These are phyloP conservation scores for Phyllopteryx taeniolatus DNA, from an alignment of 2,113 vertebrate genomes.

Conservation along the genomic window DNA sequence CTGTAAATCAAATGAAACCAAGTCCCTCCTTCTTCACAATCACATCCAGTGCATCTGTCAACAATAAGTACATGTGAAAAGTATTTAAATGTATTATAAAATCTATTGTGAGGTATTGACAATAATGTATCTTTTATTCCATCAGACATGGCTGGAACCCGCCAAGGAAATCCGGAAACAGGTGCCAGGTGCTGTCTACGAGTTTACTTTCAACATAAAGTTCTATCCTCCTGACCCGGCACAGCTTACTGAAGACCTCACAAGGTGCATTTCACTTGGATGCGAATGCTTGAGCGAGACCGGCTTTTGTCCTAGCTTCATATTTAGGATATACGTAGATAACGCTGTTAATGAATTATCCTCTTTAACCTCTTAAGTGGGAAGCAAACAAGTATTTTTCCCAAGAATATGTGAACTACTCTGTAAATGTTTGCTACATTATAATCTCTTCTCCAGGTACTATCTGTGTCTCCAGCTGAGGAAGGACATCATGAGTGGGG, in stretches of 20 bases:
- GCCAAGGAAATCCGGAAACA: slow-evolving; percentile 94
- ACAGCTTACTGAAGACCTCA: slow-evolving; percentile 91
- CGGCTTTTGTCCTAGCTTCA: background rate
- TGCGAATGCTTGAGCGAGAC: background rate
- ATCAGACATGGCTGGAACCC: slow-evolving; percentile 89
- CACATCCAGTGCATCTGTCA: too few species aligned
- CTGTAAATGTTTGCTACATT: background rate
- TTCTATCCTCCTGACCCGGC: slow-evolving; percentile 97
- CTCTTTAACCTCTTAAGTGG: background rate
- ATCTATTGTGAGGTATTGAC: background rate
- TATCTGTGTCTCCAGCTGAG: slow-evolving; percentile 93
- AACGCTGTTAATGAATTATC: background rate
- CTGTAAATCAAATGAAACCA: too few species aligned
- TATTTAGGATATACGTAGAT: background rate
- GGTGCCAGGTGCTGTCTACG: slow-evolving; percentile 83
- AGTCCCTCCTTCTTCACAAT: too few species aligned
- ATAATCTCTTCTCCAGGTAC: slow-evolving; percentile 73
- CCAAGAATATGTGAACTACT: background rate
- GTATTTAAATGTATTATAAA: too few species aligned
- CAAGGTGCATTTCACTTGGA: slow-evolving; percentile 75
- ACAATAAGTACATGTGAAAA: too few species aligned
- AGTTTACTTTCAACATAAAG: slow-evolving; percentile 91
- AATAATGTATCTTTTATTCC: slow-evolving; percentile 24
- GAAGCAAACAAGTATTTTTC: background rate
- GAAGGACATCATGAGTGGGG: slow-evolving; percentile 83